Evolutionary conservation across 2,888 invertebrate genomes (phyloP).

Genomic region (Caradrina clavipalpis): DNA sequence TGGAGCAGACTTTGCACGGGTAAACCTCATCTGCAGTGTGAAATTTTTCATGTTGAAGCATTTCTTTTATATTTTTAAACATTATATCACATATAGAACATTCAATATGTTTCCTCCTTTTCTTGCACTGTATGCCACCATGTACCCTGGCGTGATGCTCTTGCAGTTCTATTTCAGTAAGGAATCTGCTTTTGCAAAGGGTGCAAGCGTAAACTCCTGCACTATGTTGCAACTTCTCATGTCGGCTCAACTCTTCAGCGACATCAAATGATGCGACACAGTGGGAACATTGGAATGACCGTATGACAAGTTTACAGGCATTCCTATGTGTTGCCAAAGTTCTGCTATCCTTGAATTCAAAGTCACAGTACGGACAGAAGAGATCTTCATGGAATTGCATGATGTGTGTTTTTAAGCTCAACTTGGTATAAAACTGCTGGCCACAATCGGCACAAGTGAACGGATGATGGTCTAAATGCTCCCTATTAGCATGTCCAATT

Average conservation of each 20-base stretch:
- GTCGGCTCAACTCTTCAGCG: constrained; percentile 65
- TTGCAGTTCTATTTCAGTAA: constrained; percentile 65
- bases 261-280: constrained; percentile 75
- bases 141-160: constrained; percentile 75
- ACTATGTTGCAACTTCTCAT: constrained; percentile 69
- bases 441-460: constrained; percentile 76
- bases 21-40: constrained; percentile 67
- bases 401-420: constrained; percentile 73
- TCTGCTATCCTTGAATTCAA: constrained; percentile 66
- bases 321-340: constrained; percentile 67
- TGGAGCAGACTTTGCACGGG: constrained; percentile 74
- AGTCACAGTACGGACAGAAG: constrained; percentile 75
- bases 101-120: constrained; percentile 72
- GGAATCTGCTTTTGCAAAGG: constrained; percentile 73
- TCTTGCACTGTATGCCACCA: constrained; percentile 74
- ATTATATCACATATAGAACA: constrained; percentile 75
- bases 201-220: constrained; percentile 70
- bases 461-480: constrained; percentile 78
- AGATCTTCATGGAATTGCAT: constrained; percentile 73
- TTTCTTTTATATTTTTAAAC: constrained; percentile 71
- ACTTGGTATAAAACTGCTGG: constrained; percentile 77
- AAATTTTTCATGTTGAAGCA: constrained; percentile 70
- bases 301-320: constrained; percentile 66
- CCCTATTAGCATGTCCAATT: constrained; percentile 76
- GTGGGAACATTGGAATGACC: constrained; percentile 65